Evolutionary conservation across 2,113 vertebrate species (phyloP).

Genomic region (Dipodomys ordii): DNA sequence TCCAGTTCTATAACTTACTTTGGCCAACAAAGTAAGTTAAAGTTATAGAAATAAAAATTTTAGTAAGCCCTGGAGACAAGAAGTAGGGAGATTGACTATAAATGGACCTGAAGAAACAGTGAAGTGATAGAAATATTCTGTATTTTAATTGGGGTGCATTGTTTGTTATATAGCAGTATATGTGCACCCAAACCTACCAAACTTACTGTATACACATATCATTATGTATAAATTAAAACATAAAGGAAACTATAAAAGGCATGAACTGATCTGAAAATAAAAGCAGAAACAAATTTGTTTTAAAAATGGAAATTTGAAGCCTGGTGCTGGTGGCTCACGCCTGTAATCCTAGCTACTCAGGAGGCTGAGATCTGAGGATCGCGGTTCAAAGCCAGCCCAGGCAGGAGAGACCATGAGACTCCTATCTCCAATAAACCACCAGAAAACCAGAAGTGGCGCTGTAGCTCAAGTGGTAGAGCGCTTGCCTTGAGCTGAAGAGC

Average conservation of each 20-base stretch:
- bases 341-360: too few species aligned
- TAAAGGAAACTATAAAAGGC: background rate
- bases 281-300: constrained; percentile 13
- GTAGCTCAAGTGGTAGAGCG: too few species aligned
- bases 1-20: too few species aligned
- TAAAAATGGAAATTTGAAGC: background rate
- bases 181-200: background rate
- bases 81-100: background rate
- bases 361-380: too few species aligned
- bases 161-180: background rate
- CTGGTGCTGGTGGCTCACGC: too few species aligned
- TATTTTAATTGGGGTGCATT: background rate
- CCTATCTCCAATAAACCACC: too few species aligned
- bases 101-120: background rate
- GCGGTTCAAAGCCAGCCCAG: too few species aligned
- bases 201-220: background rate
- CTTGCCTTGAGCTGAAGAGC: too few species aligned
- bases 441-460: too few species aligned
- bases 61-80: background rate
- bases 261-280: background rate
- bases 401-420: too few species aligned
- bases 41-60: background rate
- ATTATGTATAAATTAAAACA: background rate
- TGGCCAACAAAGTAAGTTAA: background rate
- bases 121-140: background rate